Base-by-base conservation (phyloP, 1,140 invertebrate species). In the Holcopasites calliopsidis region DNA sequence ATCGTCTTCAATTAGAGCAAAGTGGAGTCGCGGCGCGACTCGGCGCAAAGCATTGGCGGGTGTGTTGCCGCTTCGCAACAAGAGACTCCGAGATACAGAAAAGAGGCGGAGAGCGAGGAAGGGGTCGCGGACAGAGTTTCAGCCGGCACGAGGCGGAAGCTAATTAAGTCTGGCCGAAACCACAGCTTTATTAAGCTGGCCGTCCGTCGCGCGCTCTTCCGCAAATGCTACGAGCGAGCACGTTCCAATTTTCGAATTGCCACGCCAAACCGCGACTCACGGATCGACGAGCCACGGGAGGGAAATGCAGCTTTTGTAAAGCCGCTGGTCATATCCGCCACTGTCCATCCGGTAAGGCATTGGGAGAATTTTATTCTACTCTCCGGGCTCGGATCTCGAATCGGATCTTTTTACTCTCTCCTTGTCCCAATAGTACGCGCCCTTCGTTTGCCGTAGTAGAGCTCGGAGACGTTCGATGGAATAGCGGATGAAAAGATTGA, bases 151-250 rank as follows among this genome's bases (percentile, higher is more conserved):
- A 65, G 69, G 42, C 52, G 55, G 44, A 26, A 76, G 80, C 80
- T 83, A 84, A 84, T 84, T 84, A 84, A 84, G 81, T 84, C 81
- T 72, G 70, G 60, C 54, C 66, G 72, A 77, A 84, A 79, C 50
- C 77, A 77, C 40, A 70, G 82, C 73, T 85, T 86, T 83, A 85
- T 86, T 85, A 85, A 86, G 79, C 81, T 65, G 64, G 78, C 76
- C 44, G 16, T 47, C 44, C n/a, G 8, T n/a, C 81, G 76, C 73
- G 75, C 65, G 81, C 49, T 74, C 62, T 66, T 31, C 35, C 76
- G 72, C 82, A 85, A 82, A 82, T 84, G 77, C 72, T 65, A 66
- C 42, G 35, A 26, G 50, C 76, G 65, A 58, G 69, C 77, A 80
- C 73, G 64, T 83, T 77, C 82, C 77, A 84, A 84, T 84, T 83